Base-by-base conservation (phyloP, 1,140 invertebrate species). In the Trichogramma pretiosum region DNA sequence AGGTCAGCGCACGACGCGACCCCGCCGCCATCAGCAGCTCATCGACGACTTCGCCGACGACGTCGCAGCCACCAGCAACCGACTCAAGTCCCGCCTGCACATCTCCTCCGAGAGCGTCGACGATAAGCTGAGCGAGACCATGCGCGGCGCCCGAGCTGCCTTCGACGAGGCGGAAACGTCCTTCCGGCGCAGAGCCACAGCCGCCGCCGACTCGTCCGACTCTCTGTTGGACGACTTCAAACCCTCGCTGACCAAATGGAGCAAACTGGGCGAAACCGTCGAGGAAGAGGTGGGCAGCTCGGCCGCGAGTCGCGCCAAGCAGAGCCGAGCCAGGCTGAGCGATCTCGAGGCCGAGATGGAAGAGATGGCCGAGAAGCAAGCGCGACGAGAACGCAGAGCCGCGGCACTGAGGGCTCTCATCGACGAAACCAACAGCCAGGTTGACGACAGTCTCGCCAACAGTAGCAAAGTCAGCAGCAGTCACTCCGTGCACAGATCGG, bases 281-380 rank as follows among this genome's bases (percentile, higher is more conserved):
- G 42, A 39, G 1, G 45, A 55, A 3, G 57, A 50, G 14, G 22
- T 38, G 10, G 42, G 30, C 19, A 60, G 45, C 24, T 56, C 63
- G 0, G 73, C 74, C 0, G 65, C 62, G 0, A 55, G 55, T 5
- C 53, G 74, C 4, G 74, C 73, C 0, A 59, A 55, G 13, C 60
- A 64, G 28, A 72, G 70, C 7, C 64, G 72, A 18, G 70, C 68
- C 1, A 56, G 74, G 7, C 51, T 75, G 0, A 56, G 60, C 9
- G 73, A 75, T n/a, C 52, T 76, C 5, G 71, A 75, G 39, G 60
- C 54, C 2, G 74, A 76, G 47, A 68, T 75, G 62, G 73, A 74
- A 23, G 70, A 73, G 43, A 45, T 75, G 34, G 69, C 65, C 0
- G 69, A 74, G 28, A 65, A 65, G 19, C 65, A 70, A 22, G 71